Base-by-base conservation (phyloP, 2,888 invertebrate genomes). In the Leptopterna dolabrata region DNA sequence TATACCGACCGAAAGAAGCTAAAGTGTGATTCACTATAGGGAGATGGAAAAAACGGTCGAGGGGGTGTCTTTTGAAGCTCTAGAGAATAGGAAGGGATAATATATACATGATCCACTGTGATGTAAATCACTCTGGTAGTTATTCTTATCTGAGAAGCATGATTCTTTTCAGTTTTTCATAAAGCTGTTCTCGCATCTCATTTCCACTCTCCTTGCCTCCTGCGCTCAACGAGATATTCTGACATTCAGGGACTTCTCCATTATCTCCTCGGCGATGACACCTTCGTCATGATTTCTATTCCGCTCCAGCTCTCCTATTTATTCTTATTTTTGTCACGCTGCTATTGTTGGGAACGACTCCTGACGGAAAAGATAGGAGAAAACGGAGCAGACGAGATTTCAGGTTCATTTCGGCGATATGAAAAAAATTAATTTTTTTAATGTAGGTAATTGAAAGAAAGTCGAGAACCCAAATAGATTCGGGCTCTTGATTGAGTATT, bases 121-220 rank as follows among this genome's bases (percentile, higher is more conserved):
- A 78, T 78, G 78, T 78, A 78, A 78, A 78, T 78, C 78, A 78
- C 45, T 45, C 43, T 24, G 43, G 78, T 78, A 73, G 73, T 73
- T 73, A 45, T 78, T 78, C 78, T 78, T 78, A 78, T 78, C 78
- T 45, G 27, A 9, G 14, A 13, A 7, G 78, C 78, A 43, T 78
- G 78, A 78, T 78, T 78, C 78, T 41, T 78, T 27, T 45, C 78
- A 78, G 78, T 78, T 78, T 78, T 78, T 78, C 78, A 78, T 78
- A 78, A 78, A 78, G 45, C 78, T 78, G 78, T 78, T 78, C 78
- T 43, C 45, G 78, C 78, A 45, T 78, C 41, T 78, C 78, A 45
- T 45, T 41, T 78, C 41, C 45, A 6, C 9, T n/a, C n/a, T 24
- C 19, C 45, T 19, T 45, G 30, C 73, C 36, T 73, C 27, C 24